phyloP scores from a whole-genome alignment of 2,888 invertebrate genomes.

The Xestia xanthographa region DNA sequence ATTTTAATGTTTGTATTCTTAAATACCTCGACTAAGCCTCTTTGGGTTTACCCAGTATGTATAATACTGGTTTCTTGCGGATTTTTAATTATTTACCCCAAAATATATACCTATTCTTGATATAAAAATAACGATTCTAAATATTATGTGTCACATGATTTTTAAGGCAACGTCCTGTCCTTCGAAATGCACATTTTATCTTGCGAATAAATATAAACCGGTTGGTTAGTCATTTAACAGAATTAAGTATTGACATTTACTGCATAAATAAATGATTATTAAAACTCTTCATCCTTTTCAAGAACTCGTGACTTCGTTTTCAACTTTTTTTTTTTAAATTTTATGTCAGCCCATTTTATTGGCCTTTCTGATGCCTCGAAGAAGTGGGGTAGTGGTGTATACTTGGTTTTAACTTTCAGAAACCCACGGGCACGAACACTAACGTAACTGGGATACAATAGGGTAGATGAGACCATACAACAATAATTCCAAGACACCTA shows the following conservation, averaged over 20 bases:
- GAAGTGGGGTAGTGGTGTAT: background rate
- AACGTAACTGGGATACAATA: background rate
- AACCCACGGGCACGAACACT: background rate
- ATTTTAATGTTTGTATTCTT: background rate
- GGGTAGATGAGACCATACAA: too few species aligned
- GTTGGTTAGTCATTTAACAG: slow-evolving; percentile 10
- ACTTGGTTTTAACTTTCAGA: background rate
- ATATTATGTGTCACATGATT: background rate
- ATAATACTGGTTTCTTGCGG: background rate
- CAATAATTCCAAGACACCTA: too few species aligned
- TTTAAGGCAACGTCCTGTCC: background rate
- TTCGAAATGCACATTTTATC: slow-evolving; percentile 9
- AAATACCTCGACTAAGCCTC: background rate
- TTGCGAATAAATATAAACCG: background rate
- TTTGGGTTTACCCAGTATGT: background rate
- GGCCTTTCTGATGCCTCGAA: background rate
- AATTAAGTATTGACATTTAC: slow-evolving; percentile 25
- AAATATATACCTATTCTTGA: background rate
- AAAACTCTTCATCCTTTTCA: background rate
- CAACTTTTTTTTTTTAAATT: background rate
- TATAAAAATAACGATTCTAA: background rate
- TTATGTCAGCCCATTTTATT: background rate
- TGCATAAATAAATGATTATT: slow-evolving; percentile 4
- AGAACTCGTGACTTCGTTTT: slow-evolving; percentile 21
- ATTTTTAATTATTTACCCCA: background rate